These are phyloP conservation scores for Muscidifurax raptorellus DNA, from an alignment of 1,140 invertebrate genomes.

Conservation along the genomic window DNA sequence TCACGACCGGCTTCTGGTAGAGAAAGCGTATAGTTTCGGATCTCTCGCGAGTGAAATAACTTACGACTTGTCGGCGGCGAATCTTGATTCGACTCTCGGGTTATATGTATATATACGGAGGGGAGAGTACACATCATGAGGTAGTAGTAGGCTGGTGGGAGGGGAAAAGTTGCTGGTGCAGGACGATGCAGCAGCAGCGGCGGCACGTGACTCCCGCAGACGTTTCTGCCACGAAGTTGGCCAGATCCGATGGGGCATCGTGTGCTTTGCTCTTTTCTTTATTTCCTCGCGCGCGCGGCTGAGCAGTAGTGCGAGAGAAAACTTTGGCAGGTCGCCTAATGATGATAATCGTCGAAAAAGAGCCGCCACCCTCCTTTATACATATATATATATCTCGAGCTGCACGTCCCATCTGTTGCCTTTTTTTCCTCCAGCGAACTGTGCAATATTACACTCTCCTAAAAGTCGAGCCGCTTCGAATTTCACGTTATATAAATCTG, in stretches of 20 bases:
- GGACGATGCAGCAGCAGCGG: slow-evolving; percentile 12
- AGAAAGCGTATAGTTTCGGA: neutral
- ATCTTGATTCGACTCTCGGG: slow-evolving; percentile 41
- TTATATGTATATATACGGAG: neutral
- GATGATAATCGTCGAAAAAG: slow-evolving; percentile 47
- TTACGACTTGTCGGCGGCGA: slow-evolving; percentile 37
- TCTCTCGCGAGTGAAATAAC: slow-evolving; percentile 33
- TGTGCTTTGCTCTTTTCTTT: slow-evolving; percentile 40
- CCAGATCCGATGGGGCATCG: slow-evolving; percentile 38
- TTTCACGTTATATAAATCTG: neutral
- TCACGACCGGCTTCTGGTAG: no score
- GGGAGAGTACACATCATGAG: neutral
- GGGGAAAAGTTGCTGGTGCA: neutral
- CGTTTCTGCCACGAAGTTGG: neutral
- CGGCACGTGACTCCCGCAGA: slow-evolving; percentile 54
- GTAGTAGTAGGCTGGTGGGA: neutral
- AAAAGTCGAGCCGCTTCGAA: neutral
- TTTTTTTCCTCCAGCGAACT: neutral
- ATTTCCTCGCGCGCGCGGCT: neutral
- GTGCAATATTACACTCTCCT: neutral
- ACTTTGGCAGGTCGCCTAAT: slow-evolving; percentile 42
- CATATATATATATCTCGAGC: no score
- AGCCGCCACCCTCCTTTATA: neutral
- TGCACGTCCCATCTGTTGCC: neutral
- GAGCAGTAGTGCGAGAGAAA: slow-evolving; percentile 3